Conservation (phyloP, 2,113 vertebrate species). For the Nibea albiflora region DNA sequence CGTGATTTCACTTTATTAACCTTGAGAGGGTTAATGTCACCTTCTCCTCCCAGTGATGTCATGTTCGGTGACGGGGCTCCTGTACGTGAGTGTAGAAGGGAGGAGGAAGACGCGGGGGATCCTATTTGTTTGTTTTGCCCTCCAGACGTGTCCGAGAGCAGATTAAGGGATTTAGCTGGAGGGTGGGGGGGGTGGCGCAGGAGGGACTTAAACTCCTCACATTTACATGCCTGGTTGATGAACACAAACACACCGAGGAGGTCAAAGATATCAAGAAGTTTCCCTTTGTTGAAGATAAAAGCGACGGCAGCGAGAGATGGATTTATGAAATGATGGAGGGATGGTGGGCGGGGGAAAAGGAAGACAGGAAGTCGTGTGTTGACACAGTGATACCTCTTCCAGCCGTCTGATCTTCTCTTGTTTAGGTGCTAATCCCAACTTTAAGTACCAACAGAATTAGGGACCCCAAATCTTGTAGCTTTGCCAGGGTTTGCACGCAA, state of each 20-base stretch:
- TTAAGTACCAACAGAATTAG: conserved; percentile 58
- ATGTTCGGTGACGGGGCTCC: conserved; percentile 46
- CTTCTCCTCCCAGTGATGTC: conserved; percentile 65
- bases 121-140: conserved; percentile 83
- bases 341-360: not conserved
- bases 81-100: conserved; percentile 37
- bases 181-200: conserved; percentile 26
- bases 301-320: not conserved
- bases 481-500: conserved; percentile 51
- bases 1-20: conserved; percentile 64
- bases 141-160: conserved; percentile 81
- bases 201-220: conserved; percentile 62
- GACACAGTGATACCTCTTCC: conserved; percentile 31
- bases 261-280: conserved; percentile 58
- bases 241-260: conserved; percentile 31
- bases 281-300: conserved; percentile 46
- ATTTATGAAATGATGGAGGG: not conserved
- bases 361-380: conserved; percentile 27
- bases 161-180: conserved; percentile 80
- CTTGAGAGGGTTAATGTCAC: conserved; percentile 64
- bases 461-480: conserved; percentile 42
- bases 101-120: conserved; percentile 48
- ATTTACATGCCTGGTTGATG: conserved; percentile 56
- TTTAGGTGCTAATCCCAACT: conserved; percentile 66
- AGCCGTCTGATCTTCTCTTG: conserved; percentile 67